Percentiles rank a stretch among this genome's conserved stretches.
Conservation (phyloP, 2,797 vertebrate species). For the Sebastes vulpes region DNA sequence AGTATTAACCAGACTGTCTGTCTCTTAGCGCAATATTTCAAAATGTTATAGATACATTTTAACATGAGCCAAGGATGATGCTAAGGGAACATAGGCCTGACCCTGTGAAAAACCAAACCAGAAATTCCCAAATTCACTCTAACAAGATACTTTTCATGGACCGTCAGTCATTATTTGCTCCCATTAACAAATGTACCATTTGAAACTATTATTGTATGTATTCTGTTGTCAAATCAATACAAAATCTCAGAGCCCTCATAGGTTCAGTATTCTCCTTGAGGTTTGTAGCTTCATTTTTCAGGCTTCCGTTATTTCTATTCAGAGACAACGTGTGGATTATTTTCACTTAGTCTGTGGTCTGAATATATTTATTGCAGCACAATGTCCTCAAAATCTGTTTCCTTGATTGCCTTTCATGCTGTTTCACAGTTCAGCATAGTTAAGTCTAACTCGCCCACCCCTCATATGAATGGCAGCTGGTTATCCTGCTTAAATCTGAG, state of each 20-base stretch:
- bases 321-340: neutral
- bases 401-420: neutral
- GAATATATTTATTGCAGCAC: neutral
- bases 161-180: neutral
- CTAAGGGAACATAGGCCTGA: too few relatives aligned
- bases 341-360: neutral
- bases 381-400: neutral
- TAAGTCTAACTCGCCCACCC: conserved; percentile 1
- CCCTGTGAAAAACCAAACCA: too few relatives aligned
- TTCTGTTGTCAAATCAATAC: neutral
- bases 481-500: conserved; percentile 20
- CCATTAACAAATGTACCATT: neutral
- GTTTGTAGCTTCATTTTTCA: neutral
- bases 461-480: conserved; percentile 37
- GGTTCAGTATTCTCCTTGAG: neutral
- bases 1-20: too few relatives aligned
- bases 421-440: conserved; percentile 12
- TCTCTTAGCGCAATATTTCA: too few relatives aligned
- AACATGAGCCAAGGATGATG: too few relatives aligned
- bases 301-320: neutral
- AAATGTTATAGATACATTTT: too few relatives aligned
- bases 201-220: neutral
- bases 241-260: neutral
- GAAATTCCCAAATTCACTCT: neutral
- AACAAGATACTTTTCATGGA: neutral